phyloP scores from a whole-genome alignment of 1,140 invertebrate species.

The Leptinotarsa defecta region DNA sequence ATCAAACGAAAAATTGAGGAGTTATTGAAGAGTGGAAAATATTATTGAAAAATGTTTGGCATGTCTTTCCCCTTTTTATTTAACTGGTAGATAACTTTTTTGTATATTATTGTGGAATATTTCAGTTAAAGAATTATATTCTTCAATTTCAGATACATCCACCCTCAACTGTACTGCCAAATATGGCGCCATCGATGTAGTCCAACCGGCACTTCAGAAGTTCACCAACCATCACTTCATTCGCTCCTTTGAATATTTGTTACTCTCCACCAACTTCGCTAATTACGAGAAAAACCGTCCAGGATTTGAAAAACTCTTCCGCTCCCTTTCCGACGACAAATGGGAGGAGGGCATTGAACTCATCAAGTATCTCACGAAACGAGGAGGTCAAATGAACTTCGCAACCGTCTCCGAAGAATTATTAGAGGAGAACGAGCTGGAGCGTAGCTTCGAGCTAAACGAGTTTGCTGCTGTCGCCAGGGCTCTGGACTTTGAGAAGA shows the following conservation, averaged over 20 bases:
- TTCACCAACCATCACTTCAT: slow-evolving; percentile 70
- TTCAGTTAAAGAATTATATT: too few relatives aligned
- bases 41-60: too few relatives aligned
- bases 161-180: slow-evolving; percentile 66
- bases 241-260: slow-evolving; percentile 74
- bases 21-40: too few relatives aligned
- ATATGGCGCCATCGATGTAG: slow-evolving; percentile 65
- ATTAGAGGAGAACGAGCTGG: slow-evolving; percentile 44
- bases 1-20: too few relatives aligned
- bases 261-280: slow-evolving; percentile 76
- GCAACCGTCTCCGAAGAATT: slow-evolving; percentile 35
- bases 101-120: too few relatives aligned
- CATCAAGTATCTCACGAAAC: slow-evolving; percentile 75
- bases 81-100: too few relatives aligned
- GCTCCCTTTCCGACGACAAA: slow-evolving; percentile 71
- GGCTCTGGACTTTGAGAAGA: slow-evolving; percentile 75
- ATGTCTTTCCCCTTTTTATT: too few relatives aligned
- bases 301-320: slow-evolving; percentile 77
- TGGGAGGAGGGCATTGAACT: slow-evolving; percentile 76
- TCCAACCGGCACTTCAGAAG: slow-evolving; percentile 59
- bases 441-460: slow-evolving; percentile 57
- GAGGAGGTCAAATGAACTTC: slow-evolving; percentile 68
- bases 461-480: slow-evolving; percentile 74
- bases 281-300: slow-evolving; percentile 75
- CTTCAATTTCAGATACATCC: slow-evolving; percentile 27